A percentile compares a stretch with the other conserved stretches of the same genome.
Conservation (phyloP, 2,888 invertebrate species). For the Hydrotaea diabolus region DNA sequence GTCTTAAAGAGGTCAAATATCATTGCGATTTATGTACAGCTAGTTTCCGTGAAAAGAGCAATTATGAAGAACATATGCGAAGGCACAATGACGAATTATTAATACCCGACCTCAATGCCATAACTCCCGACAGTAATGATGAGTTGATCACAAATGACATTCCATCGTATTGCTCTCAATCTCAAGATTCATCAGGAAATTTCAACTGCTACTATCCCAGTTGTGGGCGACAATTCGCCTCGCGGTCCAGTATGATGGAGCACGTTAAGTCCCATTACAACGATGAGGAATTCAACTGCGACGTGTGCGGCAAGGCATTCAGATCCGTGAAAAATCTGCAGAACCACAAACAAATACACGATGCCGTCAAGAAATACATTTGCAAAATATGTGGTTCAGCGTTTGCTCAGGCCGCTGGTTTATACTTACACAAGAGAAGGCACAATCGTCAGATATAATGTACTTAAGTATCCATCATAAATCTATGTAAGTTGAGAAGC, state of each 20-base stretch:
- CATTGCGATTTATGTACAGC: slow-evolving; percentile 77
- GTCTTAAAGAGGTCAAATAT: slow-evolving; percentile 73
- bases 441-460: slow-evolving; percentile 72
- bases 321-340: slow-evolving; percentile 78
- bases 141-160: slow-evolving; percentile 57
- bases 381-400: slow-evolving; percentile 79
- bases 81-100: slow-evolving; percentile 77
- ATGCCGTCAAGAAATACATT: slow-evolving; percentile 77
- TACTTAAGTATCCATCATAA: slow-evolving; percentile 41
- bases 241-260: slow-evolving; percentile 74
- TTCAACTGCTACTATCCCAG: slow-evolving; percentile 76
- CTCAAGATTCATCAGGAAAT: slow-evolving; percentile 51
- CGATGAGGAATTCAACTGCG: slow-evolving; percentile 76
- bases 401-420: slow-evolving; percentile 78
- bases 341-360: slow-evolving; percentile 79
- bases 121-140: slow-evolving; percentile 60
- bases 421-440: slow-evolving; percentile 77
- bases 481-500: slow-evolving; percentile 7
- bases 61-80: slow-evolving; percentile 76
- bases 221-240: slow-evolving; percentile 73
- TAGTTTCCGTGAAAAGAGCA: slow-evolving; percentile 76
- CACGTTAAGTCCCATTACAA: slow-evolving; percentile 75
- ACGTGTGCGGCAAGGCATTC: slow-evolving; percentile 77
- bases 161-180: slow-evolving; percentile 48
- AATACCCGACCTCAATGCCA: slow-evolving; percentile 70